phyloP scores from a whole-genome alignment of 2,888 invertebrate species.

The Dryomyza anilis region DNA sequence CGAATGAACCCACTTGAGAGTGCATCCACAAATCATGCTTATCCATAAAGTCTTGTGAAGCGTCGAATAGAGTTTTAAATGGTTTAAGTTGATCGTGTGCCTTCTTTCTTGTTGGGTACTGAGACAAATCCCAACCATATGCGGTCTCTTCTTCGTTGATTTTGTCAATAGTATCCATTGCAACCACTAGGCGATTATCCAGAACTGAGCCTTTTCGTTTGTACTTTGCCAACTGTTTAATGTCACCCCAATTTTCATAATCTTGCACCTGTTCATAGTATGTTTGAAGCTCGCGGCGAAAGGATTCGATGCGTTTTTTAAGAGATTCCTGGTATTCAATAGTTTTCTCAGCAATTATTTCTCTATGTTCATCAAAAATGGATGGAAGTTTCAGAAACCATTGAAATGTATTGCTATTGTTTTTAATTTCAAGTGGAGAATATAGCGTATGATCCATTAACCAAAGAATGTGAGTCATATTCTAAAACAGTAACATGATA shows the following conservation, averaged over 20 bases:
- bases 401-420: slow-evolving; percentile 85
- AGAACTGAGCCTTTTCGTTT: slow-evolving; percentile 78
- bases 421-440: slow-evolving; percentile 83
- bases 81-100: slow-evolving; percentile 81
- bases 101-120: slow-evolving; percentile 83
- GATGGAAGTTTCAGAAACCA: slow-evolving; percentile 85
- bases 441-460: slow-evolving; percentile 81
- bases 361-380: slow-evolving; percentile 81
- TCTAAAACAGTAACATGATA: slow-evolving; percentile 37
- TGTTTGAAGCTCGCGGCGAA: slow-evolving; percentile 79
- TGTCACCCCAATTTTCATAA: slow-evolving; percentile 85
- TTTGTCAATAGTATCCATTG: slow-evolving; percentile 79
- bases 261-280: slow-evolving; percentile 83
- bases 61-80: slow-evolving; percentile 86
- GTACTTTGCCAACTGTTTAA: slow-evolving; percentile 82
- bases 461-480: slow-evolving; percentile 77
- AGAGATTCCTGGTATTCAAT: slow-evolving; percentile 84
- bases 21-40: slow-evolving; percentile 87
- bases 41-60: slow-evolving; percentile 82
- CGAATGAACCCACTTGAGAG: slow-evolving; percentile 78
- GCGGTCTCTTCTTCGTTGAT: slow-evolving; percentile 91
- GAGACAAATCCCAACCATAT: slow-evolving; percentile 85
- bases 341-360: slow-evolving; percentile 80
- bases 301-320: slow-evolving; percentile 78
- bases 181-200: slow-evolving; percentile 70